Conservation (phyloP, 1,140 invertebrate species). For the Drosophila bocqueti region DNA sequence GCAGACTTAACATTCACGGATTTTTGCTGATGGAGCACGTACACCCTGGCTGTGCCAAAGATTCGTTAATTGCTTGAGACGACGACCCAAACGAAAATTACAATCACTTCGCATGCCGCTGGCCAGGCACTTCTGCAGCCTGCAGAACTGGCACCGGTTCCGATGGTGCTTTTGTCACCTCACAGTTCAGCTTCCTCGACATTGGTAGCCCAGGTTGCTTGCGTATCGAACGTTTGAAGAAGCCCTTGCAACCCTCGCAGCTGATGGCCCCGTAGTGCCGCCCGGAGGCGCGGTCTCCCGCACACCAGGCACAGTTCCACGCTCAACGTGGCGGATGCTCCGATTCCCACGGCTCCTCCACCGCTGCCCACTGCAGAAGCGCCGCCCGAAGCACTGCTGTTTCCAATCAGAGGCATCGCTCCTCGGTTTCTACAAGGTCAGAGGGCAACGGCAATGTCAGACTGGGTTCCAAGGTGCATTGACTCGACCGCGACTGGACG, state of each 20-base stretch:
- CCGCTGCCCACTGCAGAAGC: conserved; percentile 25
- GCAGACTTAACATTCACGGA: not conserved
- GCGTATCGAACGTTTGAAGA: conserved; percentile 96
- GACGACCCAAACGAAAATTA: conserved; percentile 89
- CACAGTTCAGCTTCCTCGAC: conserved; percentile 97
- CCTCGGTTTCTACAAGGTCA: conserved; percentile 63
- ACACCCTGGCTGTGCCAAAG: conserved; percentile 42
- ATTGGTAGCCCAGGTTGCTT: conserved; percentile 98
- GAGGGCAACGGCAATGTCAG: conserved; percentile 27
- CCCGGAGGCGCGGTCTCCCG: conserved; percentile 96
- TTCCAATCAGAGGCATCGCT: conserved; percentile 55
- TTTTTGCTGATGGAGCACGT: conserved; percentile 30
- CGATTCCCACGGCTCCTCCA: conserved; percentile 50
- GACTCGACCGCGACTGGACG: conserved; percentile 28
- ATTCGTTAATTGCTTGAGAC: conserved; percentile 68
- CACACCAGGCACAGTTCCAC: conserved; percentile 97
- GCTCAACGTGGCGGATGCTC: conserved; percentile 77
- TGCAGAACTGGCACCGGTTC: conserved; percentile 98
- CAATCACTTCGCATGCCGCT: conserved; percentile 99
- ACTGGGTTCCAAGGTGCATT: conserved; percentile 47
- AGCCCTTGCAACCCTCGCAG: conserved; percentile 97
- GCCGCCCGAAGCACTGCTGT: conserved; percentile 28
- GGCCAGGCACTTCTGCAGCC: conserved; percentile 97
- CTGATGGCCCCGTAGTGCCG: conserved; percentile 97
- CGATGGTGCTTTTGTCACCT: conserved; percentile 98